Percentiles rank a stretch among this genome's conserved stretches.
Conservation (phyloP, 1,140 invertebrate species). For the Scaptodrosophila lebanonensis region DNA sequence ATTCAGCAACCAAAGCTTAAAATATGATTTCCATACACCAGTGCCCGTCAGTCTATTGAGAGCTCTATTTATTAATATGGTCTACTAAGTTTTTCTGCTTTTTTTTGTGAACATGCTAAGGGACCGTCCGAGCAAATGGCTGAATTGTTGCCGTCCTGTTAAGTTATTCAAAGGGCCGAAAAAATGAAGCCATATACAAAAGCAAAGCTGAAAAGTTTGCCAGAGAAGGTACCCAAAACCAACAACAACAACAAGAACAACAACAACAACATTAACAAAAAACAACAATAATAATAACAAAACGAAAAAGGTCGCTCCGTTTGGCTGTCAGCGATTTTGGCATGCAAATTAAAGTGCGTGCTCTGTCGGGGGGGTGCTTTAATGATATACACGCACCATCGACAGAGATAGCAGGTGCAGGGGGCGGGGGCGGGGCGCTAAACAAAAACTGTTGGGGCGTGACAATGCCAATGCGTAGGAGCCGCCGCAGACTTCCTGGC, state of each 20-base stretch:
- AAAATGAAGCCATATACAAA: constrained; percentile 62
- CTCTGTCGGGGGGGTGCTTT: constrained; percentile 31
- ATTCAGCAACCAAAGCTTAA: too few relatives aligned
- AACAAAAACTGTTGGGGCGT: background rate
- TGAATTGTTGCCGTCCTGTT: constrained; percentile 19
- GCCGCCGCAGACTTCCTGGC: constrained; percentile 12
- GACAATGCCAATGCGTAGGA: background rate
- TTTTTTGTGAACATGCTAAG: too few relatives aligned
- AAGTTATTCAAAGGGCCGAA: constrained; percentile 49
- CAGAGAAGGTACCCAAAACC: constrained; percentile 7
- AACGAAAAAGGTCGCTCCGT: too few relatives aligned
- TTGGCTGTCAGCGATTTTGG: constrained; percentile 52
- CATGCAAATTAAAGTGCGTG: constrained; percentile 71
- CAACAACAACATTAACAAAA: too few relatives aligned
- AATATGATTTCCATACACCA: too few relatives aligned
- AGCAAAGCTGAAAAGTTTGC: constrained; percentile 2
- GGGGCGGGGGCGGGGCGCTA: background rate
- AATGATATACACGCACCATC: constrained; percentile 62
- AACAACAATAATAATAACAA: too few relatives aligned
- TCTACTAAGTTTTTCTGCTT: too few relatives aligned
- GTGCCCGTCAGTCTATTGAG: too few relatives aligned
- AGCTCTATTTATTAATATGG: too few relatives aligned
- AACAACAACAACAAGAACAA: too few relatives aligned
- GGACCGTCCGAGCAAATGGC: too few relatives aligned
- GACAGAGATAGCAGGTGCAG: constrained; percentile 11